phyloP scores from a whole-genome alignment of 30 jellyfish, hydroid and myxozoan species.

The Turritopsis dohrnii region DNA sequence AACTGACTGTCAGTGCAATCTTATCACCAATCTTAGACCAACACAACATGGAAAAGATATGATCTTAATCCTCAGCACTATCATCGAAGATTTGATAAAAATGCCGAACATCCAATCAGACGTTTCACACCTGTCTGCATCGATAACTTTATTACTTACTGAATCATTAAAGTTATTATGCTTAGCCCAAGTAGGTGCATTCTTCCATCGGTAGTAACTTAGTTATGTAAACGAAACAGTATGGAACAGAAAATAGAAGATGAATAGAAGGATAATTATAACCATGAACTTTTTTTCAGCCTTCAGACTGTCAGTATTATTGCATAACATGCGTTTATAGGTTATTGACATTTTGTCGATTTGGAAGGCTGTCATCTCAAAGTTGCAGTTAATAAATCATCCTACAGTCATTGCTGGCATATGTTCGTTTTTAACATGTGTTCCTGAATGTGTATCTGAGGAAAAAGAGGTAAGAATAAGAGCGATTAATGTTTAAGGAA shows the following conservation, averaged over 20 bases:
- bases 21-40: no score
- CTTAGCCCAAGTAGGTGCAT: neutral
- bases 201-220: no score
- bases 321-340: constrained; percentile 9
- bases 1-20: no score
- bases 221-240: no score
- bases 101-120: neutral
- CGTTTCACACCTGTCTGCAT: neutral
- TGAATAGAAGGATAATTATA: no score
- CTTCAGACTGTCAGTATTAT: no score
- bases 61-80: neutral
- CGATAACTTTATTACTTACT: neutral
- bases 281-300: no score
- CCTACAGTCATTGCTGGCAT: constrained; percentile 43
- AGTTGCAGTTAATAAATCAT: constrained; percentile 28
- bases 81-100: neutral
- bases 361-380: constrained; percentile 56
- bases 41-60: neutral
- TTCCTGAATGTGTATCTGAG: constrained; percentile 33
- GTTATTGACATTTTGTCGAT: constrained; percentile 52
- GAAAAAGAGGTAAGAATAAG: neutral
- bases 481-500: neutral
- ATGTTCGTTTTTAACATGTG: constrained; percentile 34
- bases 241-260: no score
- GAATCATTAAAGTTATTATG: constrained; percentile 1